Evolutionary conservation across 2,797 vertebrate genomes (phyloP), one percentile per base, ranked within the genome.

Genomic region (Streptopelia turtur): DNA sequence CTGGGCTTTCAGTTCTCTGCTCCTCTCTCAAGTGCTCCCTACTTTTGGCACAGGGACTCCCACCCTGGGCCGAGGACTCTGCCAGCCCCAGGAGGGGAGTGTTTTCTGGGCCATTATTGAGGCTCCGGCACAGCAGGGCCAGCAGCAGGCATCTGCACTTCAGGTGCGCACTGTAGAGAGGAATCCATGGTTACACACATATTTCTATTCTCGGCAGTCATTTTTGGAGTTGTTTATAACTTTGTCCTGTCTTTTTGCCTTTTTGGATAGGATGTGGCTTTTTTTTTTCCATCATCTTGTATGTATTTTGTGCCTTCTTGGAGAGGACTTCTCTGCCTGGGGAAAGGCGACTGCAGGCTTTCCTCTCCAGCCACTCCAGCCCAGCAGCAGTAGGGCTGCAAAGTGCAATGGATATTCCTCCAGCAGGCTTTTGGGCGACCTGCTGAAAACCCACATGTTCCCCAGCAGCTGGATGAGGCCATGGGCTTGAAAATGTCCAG

Each of bases 1-100:
- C 8, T 7, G 47, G 4, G 37, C 3, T 85, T 69, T 30, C 1
- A 3, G 21, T 6, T 25, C 35, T 71, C 35, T 60, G 33, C 3
- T 27, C 20, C n/a, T 68, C 3, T 2, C 30, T 64, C 57, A 64
- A 39, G 43, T 1, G 1, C 52, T 59, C 30, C 37, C 21, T 30
- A 8, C 43, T 65, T 83, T 25, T 12, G 17, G 45, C 30, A 27
- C 57, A 59, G 35, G 17, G 41, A 22, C n/a, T 21, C 28, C 16
- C 20, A 56, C 20, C 9, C 21, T 16, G n/a, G 6, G 35, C 55
- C 56, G n/a, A 88, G 63, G 21, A 15, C 17, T 3, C 28, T 1
- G 0, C 49, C 10, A 3, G 10, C 6, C 66, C n/a, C 63, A 56
- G 23, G 16, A 41, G 6, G 1, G 0, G 1, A 78, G 6, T 3